A percentile compares a stretch with the other conserved stretches of the same genome.
phyloP scores from a whole-genome alignment of 2,888 invertebrate genomes.

The Drosophila eohydei region DNA sequence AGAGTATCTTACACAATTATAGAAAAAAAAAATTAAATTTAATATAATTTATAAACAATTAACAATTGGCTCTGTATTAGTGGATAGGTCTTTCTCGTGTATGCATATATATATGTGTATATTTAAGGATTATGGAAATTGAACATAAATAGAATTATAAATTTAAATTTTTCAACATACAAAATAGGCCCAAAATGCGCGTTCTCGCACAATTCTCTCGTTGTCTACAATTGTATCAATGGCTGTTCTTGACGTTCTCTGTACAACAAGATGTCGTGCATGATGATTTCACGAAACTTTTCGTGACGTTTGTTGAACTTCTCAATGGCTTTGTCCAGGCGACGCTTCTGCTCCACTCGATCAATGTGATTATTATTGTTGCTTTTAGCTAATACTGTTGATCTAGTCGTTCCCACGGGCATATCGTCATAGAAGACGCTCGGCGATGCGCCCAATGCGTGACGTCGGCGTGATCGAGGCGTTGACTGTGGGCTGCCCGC shows the following conservation, averaged over 20 bases:
- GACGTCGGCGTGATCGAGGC: constrained; percentile 31
- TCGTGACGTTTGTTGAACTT: constrained; percentile 79
- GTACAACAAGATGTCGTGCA: constrained; percentile 79
- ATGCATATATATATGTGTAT: constrained; percentile 16
- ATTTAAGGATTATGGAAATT: constrained; percentile 29
- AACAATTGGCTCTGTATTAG: neutral
- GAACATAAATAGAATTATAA: constrained; percentile 45
- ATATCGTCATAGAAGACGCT: constrained; percentile 45
- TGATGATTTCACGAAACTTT: constrained; percentile 73
- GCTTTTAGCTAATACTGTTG: constrained; percentile 54
- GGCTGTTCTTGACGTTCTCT: constrained; percentile 76
- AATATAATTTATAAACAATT: constrained; percentile 5
- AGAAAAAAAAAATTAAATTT: constrained; percentile 16
- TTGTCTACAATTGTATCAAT: constrained; percentile 80
- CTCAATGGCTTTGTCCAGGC: constrained; percentile 33
- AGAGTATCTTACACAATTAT: constrained; percentile 52
- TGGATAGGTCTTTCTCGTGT: constrained; percentile 15
- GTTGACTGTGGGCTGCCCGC: constrained; percentile 39
- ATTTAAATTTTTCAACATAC: constrained; percentile 25
- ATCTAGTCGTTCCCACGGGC: constrained; percentile 20
- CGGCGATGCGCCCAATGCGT: constrained; percentile 13
- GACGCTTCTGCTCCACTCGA: constrained; percentile 42
- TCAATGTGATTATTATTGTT: constrained; percentile 26
- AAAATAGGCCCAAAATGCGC: constrained; percentile 9
- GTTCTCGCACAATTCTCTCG: constrained; percentile 21